A percentile compares a stretch with the other conserved stretches of the same genome.
Evolutionary conservation across 1,140 invertebrate species (phyloP).

Genomic region (Nephila pilipes): DNA sequence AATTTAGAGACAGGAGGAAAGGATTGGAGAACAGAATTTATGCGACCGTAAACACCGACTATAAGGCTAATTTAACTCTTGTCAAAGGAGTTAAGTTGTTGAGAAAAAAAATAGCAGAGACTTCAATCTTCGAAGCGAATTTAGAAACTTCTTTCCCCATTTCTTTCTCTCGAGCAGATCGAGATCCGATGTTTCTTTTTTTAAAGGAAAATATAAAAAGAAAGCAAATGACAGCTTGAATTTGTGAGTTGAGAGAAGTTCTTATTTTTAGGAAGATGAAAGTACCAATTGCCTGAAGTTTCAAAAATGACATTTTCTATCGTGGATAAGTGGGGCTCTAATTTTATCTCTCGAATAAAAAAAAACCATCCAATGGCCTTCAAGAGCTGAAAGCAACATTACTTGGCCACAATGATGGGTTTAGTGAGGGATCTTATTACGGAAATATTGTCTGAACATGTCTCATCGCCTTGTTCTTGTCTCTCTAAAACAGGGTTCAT

Average conservation of each 20-base stretch:
- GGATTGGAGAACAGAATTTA: background rate
- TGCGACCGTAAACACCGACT: background rate
- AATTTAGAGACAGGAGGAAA: background rate
- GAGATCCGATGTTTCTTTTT: background rate
- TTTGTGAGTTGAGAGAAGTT: background rate
- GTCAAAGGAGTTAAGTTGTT: slow-evolving; percentile 12
- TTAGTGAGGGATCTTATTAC: background rate
- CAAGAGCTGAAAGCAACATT: background rate
- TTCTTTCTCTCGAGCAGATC: background rate
- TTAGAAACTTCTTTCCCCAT: background rate
- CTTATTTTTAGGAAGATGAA: slow-evolving; percentile 13
- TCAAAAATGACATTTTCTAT: slow-evolving; percentile 12
- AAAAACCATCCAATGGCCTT: background rate
- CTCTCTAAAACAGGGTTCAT: no score
- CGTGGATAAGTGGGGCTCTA: background rate
- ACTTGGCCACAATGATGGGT: background rate
- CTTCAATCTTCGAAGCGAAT: slow-evolving; percentile 1
- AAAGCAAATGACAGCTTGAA: background rate
- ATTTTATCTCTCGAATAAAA: background rate
- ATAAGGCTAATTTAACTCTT: slow-evolving; percentile 34
- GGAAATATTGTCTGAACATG: no score
- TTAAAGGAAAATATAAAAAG: background rate
- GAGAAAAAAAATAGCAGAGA: background rate
- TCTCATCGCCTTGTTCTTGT: no score
- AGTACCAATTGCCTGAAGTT: background rate